Base-by-base conservation (phyloP, 2,888 invertebrate genomes). In the Amphipoea oculea region DNA sequence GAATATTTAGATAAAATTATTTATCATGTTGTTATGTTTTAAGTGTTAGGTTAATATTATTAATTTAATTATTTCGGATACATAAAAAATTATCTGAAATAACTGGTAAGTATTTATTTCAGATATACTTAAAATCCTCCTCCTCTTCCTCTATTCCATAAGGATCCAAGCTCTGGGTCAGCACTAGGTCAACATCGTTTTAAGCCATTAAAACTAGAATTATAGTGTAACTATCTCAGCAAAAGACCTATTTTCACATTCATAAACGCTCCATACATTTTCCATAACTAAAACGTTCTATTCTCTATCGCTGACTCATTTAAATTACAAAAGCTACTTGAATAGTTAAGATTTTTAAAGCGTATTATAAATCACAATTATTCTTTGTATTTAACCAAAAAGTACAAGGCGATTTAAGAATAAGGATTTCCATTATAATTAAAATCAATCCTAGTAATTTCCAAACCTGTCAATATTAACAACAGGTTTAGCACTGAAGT, bases 231-330 rank as follows among this genome's bases (percentile, higher is more conserved):
- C 51, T 74, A 72, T 65, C 57, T 68, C 63, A 63, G 84, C n/a
- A 42, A 63, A 78, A 71, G 2, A 80, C 36, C 69, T 65, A 65
- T 54, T 74, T 77, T 82, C 51, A 42, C 74, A 72, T 79, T 86
- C 76, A 76, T 71, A 66, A 63, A 75, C 23, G 48, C 63, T 65
- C 36, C 40, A 72, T 79, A 79, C 76, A 82, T 65, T 29, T 57
- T 66, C 40, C 14, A 72, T 51, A 57, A 71, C 65, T 60, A 36
- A 73, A 67, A 40, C 76, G 45, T 45, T 71, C 12, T 69, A 79
- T 73, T 42, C 73, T 67, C 29, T 36, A 51, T 73, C 29, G 23
- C 54, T 3, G 12, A 45, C 73, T 20, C 20, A 14, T 65, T 72
- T 60, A 80, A 68, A 63, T 73, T 79, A 73, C 4, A 14, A 45